phyloP scores from a whole-genome alignment of 2,888 invertebrate genomes.

The Drosophila anomelani region DNA sequence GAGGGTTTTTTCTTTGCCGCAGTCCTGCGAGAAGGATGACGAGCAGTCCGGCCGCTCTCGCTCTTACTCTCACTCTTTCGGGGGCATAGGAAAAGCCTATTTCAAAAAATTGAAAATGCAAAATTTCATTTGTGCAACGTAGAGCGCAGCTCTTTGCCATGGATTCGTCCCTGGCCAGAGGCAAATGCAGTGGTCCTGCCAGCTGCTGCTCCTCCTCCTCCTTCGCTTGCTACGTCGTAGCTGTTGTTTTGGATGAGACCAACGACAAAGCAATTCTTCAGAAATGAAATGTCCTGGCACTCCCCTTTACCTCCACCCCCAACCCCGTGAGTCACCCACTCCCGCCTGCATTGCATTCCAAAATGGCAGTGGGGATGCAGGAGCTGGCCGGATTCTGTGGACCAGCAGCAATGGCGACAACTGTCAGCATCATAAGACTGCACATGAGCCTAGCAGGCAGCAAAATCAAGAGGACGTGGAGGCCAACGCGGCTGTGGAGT shows the following conservation, averaged over 20 bases:
- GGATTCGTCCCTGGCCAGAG: slow-evolving; percentile 21
- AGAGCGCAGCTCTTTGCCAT: slow-evolving; percentile 28
- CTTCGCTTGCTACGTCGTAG: slow-evolving; percentile 14
- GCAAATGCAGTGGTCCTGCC: slow-evolving; percentile 62
- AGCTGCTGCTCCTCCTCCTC: slow-evolving; percentile 13
- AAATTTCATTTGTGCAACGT: slow-evolving; percentile 77
- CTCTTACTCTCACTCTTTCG: slow-evolving; percentile 5
- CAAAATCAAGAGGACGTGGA: slow-evolving; percentile 13
- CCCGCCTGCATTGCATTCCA: slow-evolving; percentile 66
- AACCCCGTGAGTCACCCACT: slow-evolving; percentile 3
- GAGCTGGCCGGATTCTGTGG: slow-evolving; percentile 25
- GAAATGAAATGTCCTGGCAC: slow-evolving; percentile 77
- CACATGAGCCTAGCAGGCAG: slow-evolving; percentile 41
- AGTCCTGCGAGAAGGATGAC: slow-evolving; percentile 27
- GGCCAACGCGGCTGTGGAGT: slow-evolving; percentile 8
- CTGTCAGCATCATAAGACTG: slow-evolving; percentile 73
- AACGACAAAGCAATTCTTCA: slow-evolving; percentile 79
- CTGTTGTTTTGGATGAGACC: slow-evolving; percentile 57
- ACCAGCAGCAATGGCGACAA: slow-evolving; percentile 62
- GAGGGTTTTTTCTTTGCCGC: slow-evolving; percentile 35
- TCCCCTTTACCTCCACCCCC: background rate
- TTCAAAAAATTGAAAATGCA: slow-evolving; percentile 80
- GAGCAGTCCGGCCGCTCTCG: background rate
- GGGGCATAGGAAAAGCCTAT: slow-evolving; percentile 71
- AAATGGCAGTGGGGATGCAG: slow-evolving; percentile 34